Conservation (phyloP, 1,140 invertebrate species). For the Aphelinus certus region DNA sequence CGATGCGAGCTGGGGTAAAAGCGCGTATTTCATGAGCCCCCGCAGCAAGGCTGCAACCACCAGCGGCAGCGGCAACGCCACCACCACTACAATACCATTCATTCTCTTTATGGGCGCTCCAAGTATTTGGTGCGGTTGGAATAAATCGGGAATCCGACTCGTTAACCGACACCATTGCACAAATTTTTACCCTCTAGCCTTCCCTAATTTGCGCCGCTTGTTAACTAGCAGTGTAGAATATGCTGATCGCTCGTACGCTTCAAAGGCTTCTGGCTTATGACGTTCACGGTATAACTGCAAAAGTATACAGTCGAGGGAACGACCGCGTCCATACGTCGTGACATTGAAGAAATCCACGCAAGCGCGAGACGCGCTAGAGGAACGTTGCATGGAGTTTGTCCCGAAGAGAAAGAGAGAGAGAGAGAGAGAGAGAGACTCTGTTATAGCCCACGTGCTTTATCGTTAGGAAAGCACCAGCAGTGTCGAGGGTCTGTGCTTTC, state of each 20-base stretch:
- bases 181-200: no score
- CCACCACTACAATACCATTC: conserved; percentile 60
- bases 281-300: no score
- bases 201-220: no score
- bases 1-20: conserved; percentile 29
- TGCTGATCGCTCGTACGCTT: no score
- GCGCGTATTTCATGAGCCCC: conserved; percentile 62
- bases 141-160: conserved; percentile 61
- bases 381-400: not conserved
- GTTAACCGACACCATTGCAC: no score
- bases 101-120: conserved; percentile 61
- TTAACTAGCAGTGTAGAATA: no score
- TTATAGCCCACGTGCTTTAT: conserved; percentile 1
- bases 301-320: no score
- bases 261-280: no score
- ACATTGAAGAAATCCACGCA: no score
- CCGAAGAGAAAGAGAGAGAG: not conserved
- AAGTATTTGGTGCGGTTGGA: conserved; percentile 61
- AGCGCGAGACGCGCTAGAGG: no score
- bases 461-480: not conserved
- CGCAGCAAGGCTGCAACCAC: conserved; percentile 43
- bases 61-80: conserved; percentile 45
- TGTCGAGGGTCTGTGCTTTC: not conserved
- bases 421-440: not conserved
- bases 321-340: no score